phyloP scores from a whole-genome alignment of 2,113 vertebrate genomes.

The Corythoichthys intestinalis region DNA sequence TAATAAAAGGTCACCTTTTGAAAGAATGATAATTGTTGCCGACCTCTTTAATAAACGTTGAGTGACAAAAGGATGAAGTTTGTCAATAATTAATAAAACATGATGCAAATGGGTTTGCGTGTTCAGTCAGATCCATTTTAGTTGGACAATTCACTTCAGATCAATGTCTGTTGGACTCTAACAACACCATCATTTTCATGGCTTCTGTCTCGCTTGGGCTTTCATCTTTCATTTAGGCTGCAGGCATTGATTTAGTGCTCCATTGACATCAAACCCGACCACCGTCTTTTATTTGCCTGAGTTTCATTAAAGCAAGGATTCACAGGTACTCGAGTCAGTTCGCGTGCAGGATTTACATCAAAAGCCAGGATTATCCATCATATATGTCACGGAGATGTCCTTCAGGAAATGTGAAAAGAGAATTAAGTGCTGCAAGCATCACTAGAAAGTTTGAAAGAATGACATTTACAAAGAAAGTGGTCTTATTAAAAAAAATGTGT shows the following conservation, averaged over 20 bases:
- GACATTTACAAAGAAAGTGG: neutral
- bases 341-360: conserved; percentile 27
- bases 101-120: conserved; percentile 16
- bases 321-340: conserved; percentile 23
- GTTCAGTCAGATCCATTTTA: conserved; percentile 34
- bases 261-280: conserved; percentile 51
- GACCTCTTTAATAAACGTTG: neutral
- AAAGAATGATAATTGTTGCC: too few species aligned
- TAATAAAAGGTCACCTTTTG: neutral
- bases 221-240: conserved; percentile 45
- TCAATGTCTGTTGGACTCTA: conserved; percentile 44
- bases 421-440: conserved; percentile 16
- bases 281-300: conserved; percentile 36
- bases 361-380: conserved; percentile 24
- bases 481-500: neutral
- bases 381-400: conserved; percentile 19
- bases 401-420: conserved; percentile 16
- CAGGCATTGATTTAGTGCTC: conserved; percentile 45
- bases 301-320: conserved; percentile 24
- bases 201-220: conserved; percentile 27
- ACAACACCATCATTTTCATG: conserved; percentile 43
- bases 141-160: conserved; percentile 30
- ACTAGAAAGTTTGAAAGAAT: neutral
- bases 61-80: neutral
- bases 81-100: conserved; percentile 41